These are phyloP conservation scores for Coenobita brevimanus DNA, from an alignment of 1,140 invertebrate species.

Conservation along the genomic window DNA sequence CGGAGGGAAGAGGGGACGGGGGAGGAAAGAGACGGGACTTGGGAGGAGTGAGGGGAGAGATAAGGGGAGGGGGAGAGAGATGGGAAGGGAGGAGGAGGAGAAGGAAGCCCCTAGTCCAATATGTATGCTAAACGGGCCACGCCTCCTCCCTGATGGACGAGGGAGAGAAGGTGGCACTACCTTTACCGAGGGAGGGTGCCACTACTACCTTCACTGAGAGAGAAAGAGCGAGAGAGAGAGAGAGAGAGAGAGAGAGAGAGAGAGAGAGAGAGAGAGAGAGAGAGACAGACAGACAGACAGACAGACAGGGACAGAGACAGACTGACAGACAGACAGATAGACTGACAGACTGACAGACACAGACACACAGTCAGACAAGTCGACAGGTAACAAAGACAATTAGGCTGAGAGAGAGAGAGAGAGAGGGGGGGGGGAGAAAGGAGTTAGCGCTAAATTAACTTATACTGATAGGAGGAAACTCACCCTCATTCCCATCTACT, in stretches of 20 bases:
- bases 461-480: no score
- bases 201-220: no score
- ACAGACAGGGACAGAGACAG: no score
- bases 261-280: no score
- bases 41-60: neutral
- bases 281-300: no score
- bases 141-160: conserved; percentile 46
- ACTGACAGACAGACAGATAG: no score
- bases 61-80: neutral
- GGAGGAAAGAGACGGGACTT: neutral
- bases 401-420: neutral
- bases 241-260: neutral
- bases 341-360: no score
- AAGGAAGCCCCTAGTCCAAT: conserved; percentile 41
- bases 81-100: neutral
- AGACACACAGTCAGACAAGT: no score
- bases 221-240: neutral
- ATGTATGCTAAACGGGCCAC: conserved; percentile 60
- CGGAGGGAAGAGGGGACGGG: neutral
- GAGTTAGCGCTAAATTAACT: neutral
- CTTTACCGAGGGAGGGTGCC: no score
- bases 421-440: neutral
- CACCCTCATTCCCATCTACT: neutral
- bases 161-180: neutral
- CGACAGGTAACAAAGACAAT: neutral